phyloP scores from a whole-genome alignment of 2,797 vertebrate genomes.

The Centroberyx gerrardi region DNA sequence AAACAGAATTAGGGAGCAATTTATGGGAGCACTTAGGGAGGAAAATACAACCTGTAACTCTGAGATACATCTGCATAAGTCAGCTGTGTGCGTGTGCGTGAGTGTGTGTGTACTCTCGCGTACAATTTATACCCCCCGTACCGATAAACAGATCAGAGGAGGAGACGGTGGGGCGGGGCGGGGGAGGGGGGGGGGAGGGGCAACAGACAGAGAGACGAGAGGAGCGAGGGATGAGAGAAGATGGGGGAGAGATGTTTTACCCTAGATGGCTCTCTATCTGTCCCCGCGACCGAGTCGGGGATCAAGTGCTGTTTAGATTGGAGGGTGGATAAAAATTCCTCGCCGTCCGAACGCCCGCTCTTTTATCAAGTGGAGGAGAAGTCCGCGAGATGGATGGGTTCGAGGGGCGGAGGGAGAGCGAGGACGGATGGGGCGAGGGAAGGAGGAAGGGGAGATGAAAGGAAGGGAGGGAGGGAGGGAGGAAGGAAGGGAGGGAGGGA shows the following conservation, averaged over 20 bases:
- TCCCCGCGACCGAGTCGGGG: conserved; percentile 51
- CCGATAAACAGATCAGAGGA: conserved; percentile 68
- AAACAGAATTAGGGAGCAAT: conserved; percentile 76
- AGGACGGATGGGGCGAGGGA: conserved; percentile 4
- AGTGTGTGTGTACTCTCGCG: conserved; percentile 53
- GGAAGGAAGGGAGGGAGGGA: conserved; percentile 2
- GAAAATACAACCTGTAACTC: conserved; percentile 76
- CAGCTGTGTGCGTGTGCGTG: conserved; percentile 35
- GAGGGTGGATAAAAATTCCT: conserved; percentile 88
- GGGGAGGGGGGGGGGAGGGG: conserved; percentile 14
- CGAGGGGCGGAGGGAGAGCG: conserved; percentile 3
- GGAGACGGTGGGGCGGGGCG: conserved; percentile 20
- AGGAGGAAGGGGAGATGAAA: conserved; percentile 1
- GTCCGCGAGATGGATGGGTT: conserved; percentile 28
- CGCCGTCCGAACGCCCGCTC: conserved; percentile 47
- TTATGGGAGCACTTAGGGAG: conserved; percentile 82
- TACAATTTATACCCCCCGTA: conserved; percentile 73
- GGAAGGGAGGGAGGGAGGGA: neutral
- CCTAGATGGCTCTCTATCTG: conserved; percentile 79
- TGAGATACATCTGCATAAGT: conserved; percentile 73
- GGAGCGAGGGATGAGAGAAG: conserved; percentile 56
- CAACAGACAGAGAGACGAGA: conserved; percentile 5
- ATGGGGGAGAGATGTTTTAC: conserved; percentile 75
- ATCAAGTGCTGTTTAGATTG: conserved; percentile 85
- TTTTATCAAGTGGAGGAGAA: conserved; percentile 61